Conservation (phyloP, 2,888 invertebrate genomes). For the Leptinotarsa haldemani region DNA sequence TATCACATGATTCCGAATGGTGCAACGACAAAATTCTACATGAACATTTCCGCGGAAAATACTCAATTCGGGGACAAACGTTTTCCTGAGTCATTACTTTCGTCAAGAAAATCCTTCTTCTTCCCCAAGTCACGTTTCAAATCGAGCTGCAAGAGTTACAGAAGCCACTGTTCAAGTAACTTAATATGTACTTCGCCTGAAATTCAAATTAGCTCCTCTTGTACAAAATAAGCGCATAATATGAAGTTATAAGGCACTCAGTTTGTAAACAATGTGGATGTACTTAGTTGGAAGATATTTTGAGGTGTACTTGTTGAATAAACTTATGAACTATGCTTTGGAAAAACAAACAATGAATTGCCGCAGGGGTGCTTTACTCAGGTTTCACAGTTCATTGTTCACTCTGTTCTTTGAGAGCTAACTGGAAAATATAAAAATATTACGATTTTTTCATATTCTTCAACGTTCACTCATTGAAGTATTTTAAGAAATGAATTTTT, state of each 20-base stretch:
- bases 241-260: slow-evolving; percentile 13
- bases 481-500: no score
- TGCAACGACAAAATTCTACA: no score
- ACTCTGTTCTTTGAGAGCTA: not conserved
- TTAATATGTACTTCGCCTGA: slow-evolving; percentile 20
- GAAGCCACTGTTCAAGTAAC: slow-evolving; percentile 6
- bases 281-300: slow-evolving; percentile 1
- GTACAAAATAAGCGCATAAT: slow-evolving; percentile 20
- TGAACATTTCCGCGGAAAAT: not conserved
- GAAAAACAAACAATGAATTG: slow-evolving; percentile 23
- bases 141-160: slow-evolving; percentile 3
- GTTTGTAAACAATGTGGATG: slow-evolving; percentile 23
- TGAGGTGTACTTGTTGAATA: slow-evolving; percentile 21
- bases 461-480: no score
- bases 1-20: no score
- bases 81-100: not conserved
- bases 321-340: slow-evolving; percentile 10
- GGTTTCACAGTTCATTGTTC: slow-evolving; percentile 1
- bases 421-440: not conserved
- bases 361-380: not conserved
- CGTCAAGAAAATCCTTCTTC: slow-evolving; percentile 2
- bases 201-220: slow-evolving; percentile 20
- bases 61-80: not conserved
- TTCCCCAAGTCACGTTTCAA: not conserved
- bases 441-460: not conserved